Evolutionary conservation across 2,888 invertebrate genomes (phyloP).

Genomic region (Rutpela maculata): DNA sequence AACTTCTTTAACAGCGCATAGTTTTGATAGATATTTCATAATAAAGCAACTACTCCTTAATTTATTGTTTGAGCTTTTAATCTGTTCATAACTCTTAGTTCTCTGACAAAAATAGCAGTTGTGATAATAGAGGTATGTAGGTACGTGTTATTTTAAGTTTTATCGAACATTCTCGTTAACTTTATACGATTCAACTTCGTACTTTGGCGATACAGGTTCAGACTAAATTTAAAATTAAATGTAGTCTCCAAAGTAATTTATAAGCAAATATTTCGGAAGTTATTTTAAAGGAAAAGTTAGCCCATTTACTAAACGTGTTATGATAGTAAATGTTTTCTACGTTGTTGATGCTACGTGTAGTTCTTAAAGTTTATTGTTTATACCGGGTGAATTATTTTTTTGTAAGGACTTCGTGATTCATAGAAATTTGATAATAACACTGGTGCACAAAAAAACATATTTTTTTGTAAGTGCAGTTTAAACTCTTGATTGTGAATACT

Average conservation of each 20-base stretch:
- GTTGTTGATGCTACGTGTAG: slow-evolving; percentile 10
- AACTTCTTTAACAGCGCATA: not conserved
- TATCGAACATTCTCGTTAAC: slow-evolving; percentile 47
- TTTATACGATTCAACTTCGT: slow-evolving; percentile 39
- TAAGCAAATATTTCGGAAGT: slow-evolving; percentile 43
- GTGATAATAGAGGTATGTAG: slow-evolving; percentile 25
- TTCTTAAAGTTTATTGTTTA: not conserved
- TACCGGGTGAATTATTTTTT: too few relatives aligned
- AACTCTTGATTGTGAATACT: too few relatives aligned
- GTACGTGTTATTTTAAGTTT: slow-evolving; percentile 46
- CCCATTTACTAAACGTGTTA: slow-evolving; percentile 17
- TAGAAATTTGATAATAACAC: too few relatives aligned
- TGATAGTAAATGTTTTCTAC: slow-evolving; percentile 6
- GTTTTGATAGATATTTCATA: not conserved
- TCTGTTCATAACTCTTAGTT: not conserved
- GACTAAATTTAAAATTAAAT: slow-evolving; percentile 48
- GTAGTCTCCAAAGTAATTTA: slow-evolving; percentile 48
- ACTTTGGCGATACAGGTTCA: slow-evolving; percentile 35
- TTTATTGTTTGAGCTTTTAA: too few relatives aligned
- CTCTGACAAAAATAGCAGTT: slow-evolving; percentile 44
- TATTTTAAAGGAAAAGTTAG: slow-evolving; percentile 27
- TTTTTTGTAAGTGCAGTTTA: too few relatives aligned
- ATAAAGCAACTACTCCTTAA: too few relatives aligned
- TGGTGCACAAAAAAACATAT: too few relatives aligned
- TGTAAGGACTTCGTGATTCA: too few relatives aligned